Conservation (phyloP, 2,113 vertebrate genomes). For the Halcyon malimbica region DNA sequence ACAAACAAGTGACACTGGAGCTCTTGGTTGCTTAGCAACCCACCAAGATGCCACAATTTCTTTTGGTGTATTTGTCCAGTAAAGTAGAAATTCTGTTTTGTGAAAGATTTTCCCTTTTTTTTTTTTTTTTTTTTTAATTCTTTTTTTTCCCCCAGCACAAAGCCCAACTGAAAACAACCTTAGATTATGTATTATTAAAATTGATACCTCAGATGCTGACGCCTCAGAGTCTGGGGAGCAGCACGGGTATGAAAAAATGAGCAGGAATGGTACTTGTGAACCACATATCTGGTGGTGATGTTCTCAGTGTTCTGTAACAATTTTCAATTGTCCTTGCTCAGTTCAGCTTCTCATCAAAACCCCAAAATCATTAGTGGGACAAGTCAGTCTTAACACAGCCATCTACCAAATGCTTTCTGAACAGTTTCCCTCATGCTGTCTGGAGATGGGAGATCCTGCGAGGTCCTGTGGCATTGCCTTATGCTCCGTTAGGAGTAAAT, state of each 20-base stretch:
- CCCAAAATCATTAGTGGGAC: background rate
- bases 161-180: constrained; percentile 45
- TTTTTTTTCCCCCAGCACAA: background rate
- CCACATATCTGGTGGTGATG: background rate
- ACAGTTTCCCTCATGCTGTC: background rate
- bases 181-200: constrained; percentile 15
- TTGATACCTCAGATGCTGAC: background rate
- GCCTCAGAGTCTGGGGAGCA: background rate
- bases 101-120: constrained; percentile 22
- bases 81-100: constrained; percentile 75
- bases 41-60: constrained; percentile 74
- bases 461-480: background rate
- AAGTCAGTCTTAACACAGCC: background rate
- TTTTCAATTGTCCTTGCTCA: background rate
- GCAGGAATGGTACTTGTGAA: background rate
- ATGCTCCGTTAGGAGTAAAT: fast-evolving
- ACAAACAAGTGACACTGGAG: constrained; percentile 66
- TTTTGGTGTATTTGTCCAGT: constrained; percentile 71
- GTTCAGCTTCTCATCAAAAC: background rate
- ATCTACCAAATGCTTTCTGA: background rate
- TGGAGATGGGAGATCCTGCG: background rate
- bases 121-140: background rate
- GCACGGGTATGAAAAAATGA: background rate
- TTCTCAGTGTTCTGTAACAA: background rate
- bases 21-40: constrained; percentile 80